Percentiles rank a stretch among this genome's conserved stretches.
Conservation (phyloP, 2,797 vertebrate genomes). For the Sebastes hubbsi region DNA sequence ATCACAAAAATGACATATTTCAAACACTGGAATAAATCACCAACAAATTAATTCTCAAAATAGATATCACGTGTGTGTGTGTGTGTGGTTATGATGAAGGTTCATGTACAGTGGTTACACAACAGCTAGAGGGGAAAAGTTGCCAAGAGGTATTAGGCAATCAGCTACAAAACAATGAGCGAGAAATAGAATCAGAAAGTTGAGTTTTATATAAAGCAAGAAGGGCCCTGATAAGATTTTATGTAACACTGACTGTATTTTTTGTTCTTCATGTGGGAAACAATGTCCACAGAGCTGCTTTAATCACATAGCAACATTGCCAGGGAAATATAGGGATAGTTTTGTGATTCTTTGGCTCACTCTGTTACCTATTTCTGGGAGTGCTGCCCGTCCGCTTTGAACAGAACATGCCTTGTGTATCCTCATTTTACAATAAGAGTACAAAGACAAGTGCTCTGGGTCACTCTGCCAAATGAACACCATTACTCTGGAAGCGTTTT, state of each 20-base stretch:
- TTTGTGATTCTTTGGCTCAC: slow-evolving; percentile 34
- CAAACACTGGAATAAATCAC: not conserved
- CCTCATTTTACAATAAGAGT: slow-evolving; percentile 38
- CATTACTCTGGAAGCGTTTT: slow-evolving; percentile 49
- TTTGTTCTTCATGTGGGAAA: slow-evolving; percentile 2
- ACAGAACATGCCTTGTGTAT: slow-evolving; percentile 14
- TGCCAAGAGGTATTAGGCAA: slow-evolving; percentile 62
- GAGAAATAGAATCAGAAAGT: slow-evolving; percentile 58
- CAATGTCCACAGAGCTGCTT: slow-evolving; percentile 15
- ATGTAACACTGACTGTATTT: slow-evolving; percentile 16
- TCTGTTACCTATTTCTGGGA: slow-evolving; percentile 47
- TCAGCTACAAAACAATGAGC: slow-evolving; percentile 59
- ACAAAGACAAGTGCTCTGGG: slow-evolving; percentile 60
- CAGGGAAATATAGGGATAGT: slow-evolving; percentile 17
- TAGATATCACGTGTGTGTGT: not conserved
- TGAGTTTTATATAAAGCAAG: slow-evolving; percentile 47
- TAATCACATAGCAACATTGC: slow-evolving; percentile 14
- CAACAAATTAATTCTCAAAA: slow-evolving; percentile 6
- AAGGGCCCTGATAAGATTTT: not conserved
- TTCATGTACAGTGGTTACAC: slow-evolving; percentile 31
- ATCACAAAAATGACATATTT: not conserved
- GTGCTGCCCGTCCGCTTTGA: slow-evolving; percentile 9
- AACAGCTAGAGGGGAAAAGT: slow-evolving; percentile 33
- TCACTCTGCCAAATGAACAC: slow-evolving; percentile 52
- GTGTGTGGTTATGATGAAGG: not conserved